A percentile compares a stretch with the other conserved stretches of the same genome.
Evolutionary conservation across 2,888 invertebrate species (phyloP).

Genomic region (Eustalomyia histrio): DNA sequence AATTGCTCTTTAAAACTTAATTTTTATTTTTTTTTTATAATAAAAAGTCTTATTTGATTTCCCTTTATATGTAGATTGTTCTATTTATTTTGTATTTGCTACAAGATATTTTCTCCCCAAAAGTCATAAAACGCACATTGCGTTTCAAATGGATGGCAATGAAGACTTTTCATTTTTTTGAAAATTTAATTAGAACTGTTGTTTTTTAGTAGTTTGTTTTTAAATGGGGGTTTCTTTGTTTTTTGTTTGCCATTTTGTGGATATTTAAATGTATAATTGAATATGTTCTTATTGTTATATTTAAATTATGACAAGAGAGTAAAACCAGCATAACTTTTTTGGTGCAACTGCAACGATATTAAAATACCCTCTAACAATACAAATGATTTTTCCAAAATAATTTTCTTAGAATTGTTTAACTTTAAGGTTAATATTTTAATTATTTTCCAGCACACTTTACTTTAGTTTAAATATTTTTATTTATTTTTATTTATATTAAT

Average conservation of each 20-base stretch:
- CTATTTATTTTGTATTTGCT: background rate
- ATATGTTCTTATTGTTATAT: slow-evolving; percentile 52
- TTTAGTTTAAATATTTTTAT: too few relatives aligned
- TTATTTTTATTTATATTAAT: too few relatives aligned
- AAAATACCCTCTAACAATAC: background rate
- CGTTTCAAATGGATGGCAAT: slow-evolving; percentile 46
- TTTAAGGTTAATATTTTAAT: too few relatives aligned
- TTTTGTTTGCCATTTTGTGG: slow-evolving; percentile 28
- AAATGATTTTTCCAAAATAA: too few relatives aligned
- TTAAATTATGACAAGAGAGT: slow-evolving; percentile 42
- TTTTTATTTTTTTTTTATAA: too few relatives aligned
- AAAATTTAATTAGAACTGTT: slow-evolving; percentile 60
- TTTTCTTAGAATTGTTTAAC: too few relatives aligned
- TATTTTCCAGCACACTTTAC: too few relatives aligned
- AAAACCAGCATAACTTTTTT: background rate
- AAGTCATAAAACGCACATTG: slow-evolving; percentile 64
- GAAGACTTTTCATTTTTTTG: slow-evolving; percentile 34
- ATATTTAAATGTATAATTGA: slow-evolving; percentile 51
- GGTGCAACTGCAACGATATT: too few relatives aligned
- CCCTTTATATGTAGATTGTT: background rate
- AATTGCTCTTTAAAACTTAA: too few relatives aligned
- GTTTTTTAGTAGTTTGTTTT: slow-evolving; percentile 48
- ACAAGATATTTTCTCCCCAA: slow-evolving; percentile 31
- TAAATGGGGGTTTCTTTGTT: slow-evolving; percentile 4
- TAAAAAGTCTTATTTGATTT: too few relatives aligned